Percentiles rank a stretch among this genome's conserved stretches.
Evolutionary conservation across 2,797 vertebrate genomes (phyloP).

Genomic region (Avahi laniger): DNA sequence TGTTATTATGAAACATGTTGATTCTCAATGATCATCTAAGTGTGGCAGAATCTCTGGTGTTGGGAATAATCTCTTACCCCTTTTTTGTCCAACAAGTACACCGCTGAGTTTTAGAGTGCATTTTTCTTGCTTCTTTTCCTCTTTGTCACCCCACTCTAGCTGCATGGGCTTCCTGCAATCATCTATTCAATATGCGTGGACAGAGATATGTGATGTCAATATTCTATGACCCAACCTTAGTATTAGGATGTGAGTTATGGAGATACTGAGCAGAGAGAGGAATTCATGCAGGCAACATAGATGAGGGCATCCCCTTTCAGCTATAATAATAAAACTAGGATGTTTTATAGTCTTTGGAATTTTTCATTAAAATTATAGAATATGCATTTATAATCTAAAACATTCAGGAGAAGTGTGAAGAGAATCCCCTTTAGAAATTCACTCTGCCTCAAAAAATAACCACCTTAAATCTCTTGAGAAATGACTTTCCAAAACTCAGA

Average conservation of each 20-base stretch:
- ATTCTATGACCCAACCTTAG: neutral
- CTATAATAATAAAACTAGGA: neutral
- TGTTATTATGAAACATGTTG: neutral
- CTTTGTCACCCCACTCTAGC: neutral
- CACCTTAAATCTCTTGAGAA: conserved; percentile 40
- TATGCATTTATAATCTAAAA: conserved; percentile 26
- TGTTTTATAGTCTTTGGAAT: neutral
- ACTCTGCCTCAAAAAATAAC: neutral
- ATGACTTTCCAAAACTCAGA: conserved; percentile 47
- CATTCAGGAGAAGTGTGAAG: neutral
- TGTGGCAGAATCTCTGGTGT: neutral
- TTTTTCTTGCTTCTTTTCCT: conserved; percentile 10
- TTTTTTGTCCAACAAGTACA: neutral
- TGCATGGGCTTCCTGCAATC: neutral
- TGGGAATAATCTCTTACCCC: neutral
- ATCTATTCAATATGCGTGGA: neutral
- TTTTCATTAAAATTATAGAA: neutral
- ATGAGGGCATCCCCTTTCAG: neutral
- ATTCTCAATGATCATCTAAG: neutral
- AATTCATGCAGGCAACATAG: neutral
- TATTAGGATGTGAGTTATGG: neutral
- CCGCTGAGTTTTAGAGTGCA: neutral
- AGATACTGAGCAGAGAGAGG: neutral
- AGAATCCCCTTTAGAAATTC: neutral
- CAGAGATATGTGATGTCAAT: neutral